Base-by-base conservation (phyloP, 2,888 invertebrate genomes). In the Malthinus seriepunctatus region DNA sequence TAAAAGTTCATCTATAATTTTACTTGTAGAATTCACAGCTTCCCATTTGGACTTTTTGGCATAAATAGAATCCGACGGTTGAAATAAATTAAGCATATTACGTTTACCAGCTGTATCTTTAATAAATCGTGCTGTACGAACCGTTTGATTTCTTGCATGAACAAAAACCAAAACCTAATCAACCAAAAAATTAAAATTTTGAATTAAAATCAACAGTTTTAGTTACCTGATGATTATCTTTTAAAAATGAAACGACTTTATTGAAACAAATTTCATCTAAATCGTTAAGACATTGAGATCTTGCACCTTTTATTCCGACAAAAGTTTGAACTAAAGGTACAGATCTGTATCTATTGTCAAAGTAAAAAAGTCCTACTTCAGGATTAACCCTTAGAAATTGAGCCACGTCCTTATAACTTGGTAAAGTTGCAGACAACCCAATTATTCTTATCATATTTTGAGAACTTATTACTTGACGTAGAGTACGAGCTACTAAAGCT, bases 341-440 rank as follows among this genome's bases (percentile, higher is more conserved):
- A 0, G 99, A 98, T 1, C 99, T 86, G 76, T 95, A 97, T 4
- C 96, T 86, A 1, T 91, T 88, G 78, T 95, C 95, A 76, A 98
- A 98, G 80, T 90, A 97, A 79, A 96, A 98, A 1, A 98, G 80
- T 0, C 97, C 97, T 33, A 88, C 87, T 75, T 90, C 86, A 0
- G 94, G 93, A 80, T 97, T 97, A 0, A 99, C 99, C 10, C 93
- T 83, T 8, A 99, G 82, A 77, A 99, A 99, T 66, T 86, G 83
- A 1, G 98, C 96, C 23, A 99, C 97, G 79, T 99, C 98, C 3
- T 94, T 78, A 76, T 99, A 99, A 78, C 99, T 99, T 1, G 99
- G 99, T 62, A 99, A 79, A 0, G 99, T 99, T 8, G 99, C 99
- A 0, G 98, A 97, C 35, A 98, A 79, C 0, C 97, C 98, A 1